Conservation (phyloP, 2,888 invertebrate species). For the Napeogenes inachia region DNA sequence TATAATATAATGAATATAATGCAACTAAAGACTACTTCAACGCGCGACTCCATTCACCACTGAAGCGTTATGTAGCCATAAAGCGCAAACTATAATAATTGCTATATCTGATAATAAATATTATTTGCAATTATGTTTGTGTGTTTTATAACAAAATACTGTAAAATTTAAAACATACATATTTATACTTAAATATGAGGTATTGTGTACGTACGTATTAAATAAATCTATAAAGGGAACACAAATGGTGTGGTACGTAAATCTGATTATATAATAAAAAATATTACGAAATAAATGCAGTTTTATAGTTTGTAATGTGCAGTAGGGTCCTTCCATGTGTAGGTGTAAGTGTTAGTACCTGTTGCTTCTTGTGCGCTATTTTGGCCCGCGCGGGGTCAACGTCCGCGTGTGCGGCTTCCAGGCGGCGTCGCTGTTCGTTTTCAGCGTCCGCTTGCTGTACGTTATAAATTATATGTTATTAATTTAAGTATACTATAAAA, state of each 20-base stretch:
- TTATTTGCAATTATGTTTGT: no score
- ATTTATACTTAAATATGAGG: not conserved
- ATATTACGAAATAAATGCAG: no score
- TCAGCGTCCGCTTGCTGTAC: constrained; percentile 91
- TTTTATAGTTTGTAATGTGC: no score
- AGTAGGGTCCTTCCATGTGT: not conserved
- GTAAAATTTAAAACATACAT: no score
- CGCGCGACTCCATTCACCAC: constrained; percentile 56
- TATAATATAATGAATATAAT: constrained; percentile 38
- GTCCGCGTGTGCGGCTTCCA: constrained; percentile 88
- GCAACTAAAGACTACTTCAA: constrained; percentile 46
- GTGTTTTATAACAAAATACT: no score
- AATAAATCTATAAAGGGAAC: no score
- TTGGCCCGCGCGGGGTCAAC: constrained; percentile 86
- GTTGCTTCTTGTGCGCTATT: constrained; percentile 92
- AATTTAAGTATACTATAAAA: no score
- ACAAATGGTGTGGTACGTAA: no score
- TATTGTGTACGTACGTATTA: not conserved
- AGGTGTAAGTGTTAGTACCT: constrained; percentile 74
- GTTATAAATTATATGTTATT: constrained; percentile 6
- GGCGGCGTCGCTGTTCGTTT: constrained; percentile 92
- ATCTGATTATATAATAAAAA: no score
- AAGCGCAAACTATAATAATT: constrained; percentile 33
- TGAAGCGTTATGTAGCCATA: constrained; percentile 52
- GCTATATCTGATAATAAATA: not conserved